phyloP scores from a whole-genome alignment of 1,140 invertebrate genomes.

The Solen grandis region DNA sequence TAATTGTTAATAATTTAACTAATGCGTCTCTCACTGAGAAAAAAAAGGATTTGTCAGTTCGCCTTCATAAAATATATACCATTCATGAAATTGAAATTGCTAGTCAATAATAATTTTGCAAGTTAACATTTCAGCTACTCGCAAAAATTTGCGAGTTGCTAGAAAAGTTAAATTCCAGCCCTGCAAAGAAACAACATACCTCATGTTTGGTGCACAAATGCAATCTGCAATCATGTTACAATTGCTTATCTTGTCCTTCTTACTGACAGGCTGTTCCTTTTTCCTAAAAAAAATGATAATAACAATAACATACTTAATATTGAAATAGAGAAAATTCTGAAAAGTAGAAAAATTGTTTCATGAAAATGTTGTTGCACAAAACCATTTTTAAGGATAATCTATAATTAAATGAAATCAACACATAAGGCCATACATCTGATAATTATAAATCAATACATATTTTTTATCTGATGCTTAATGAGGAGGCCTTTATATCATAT shows the following conservation, averaged over 20 bases:
- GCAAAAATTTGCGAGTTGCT: no score
- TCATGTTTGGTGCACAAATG: slow-evolving; percentile 84
- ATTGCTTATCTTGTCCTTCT: slow-evolving; percentile 87
- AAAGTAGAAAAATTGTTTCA: background rate
- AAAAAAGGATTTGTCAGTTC: background rate
- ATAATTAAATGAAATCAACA: background rate
- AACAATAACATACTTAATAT: background rate
- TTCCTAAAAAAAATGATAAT: slow-evolving; percentile 76
- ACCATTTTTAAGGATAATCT: background rate
- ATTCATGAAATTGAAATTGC: no score
- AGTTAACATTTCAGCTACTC: no score
- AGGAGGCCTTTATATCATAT: no score
- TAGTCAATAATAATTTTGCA: no score
- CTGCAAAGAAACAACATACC: no score
- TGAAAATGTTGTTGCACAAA: background rate
- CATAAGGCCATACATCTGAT: background rate
- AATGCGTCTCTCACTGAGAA: background rate
- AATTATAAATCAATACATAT: background rate
- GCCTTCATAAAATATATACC: no score
- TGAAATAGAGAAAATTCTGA: background rate
- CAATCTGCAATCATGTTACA: slow-evolving; percentile 87
- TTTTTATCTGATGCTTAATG: background rate
- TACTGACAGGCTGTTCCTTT: slow-evolving; percentile 83
- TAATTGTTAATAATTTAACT: background rate
- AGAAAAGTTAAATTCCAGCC: no score